These are phyloP conservation scores for Cryptus viduatorius DNA, from an alignment of 2,888 invertebrate species.

Conservation along the genomic window DNA sequence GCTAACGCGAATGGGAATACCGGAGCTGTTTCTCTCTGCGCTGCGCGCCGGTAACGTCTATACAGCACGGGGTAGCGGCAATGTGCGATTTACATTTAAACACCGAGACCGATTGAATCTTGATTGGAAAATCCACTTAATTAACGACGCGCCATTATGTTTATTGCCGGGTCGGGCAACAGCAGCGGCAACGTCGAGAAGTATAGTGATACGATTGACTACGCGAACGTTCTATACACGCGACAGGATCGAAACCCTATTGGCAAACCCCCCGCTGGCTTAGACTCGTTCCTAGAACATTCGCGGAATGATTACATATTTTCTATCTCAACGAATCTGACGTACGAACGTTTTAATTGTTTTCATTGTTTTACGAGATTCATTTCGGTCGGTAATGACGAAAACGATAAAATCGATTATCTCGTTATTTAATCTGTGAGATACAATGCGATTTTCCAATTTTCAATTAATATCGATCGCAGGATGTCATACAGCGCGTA, in stretches of 20 bases:
- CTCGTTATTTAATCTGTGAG: too few species aligned
- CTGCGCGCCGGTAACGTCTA: constrained; percentile 30
- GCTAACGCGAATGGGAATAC: constrained; percentile 42
- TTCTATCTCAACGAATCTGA: background rate
- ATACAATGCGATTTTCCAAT: too few species aligned
- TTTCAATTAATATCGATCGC: background rate
- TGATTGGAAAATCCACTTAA: constrained; percentile 82
- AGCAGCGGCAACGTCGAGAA: constrained; percentile 7
- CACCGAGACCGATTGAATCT: constrained; percentile 83
- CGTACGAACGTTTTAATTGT: background rate
- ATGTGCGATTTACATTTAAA: constrained; percentile 80
- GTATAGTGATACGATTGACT: constrained; percentile 17
- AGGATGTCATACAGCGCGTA: background rate
- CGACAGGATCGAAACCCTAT: background rate
- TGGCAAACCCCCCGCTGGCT: background rate
- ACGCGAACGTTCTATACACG: background rate
- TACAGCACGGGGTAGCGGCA: constrained; percentile 31
- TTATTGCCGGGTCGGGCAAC: constrained; percentile 73
- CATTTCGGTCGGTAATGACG: too few species aligned
- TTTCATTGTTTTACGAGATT: background rate
- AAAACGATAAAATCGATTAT: too few species aligned
- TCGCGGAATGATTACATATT: background rate
- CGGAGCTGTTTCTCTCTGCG: constrained; percentile 12
- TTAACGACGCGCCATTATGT: constrained; percentile 80
- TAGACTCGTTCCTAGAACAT: background rate